Evolutionary conservation across 2,113 vertebrate genomes (phyloP), one percentile per base, ranked within the genome.

Genomic region (Osmerus eperlanus): DNA sequence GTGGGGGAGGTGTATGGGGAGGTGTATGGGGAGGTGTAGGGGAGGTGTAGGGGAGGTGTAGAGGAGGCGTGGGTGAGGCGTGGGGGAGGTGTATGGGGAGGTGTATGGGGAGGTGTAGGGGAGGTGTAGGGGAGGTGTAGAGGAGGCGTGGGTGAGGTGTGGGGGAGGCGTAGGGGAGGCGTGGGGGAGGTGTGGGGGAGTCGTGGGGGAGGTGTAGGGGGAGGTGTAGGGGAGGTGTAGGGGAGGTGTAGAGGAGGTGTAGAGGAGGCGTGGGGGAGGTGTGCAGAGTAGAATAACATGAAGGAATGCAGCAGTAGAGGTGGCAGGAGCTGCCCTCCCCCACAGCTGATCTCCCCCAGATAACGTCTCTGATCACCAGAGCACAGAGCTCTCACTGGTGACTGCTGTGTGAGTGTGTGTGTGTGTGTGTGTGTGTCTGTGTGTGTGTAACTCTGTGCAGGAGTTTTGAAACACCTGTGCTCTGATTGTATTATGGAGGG

Each of bases 271-370:
- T 3, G 21, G 51, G 18, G 67, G 52, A 68, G 68, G 51, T 66
- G 67, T 51, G 74, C 72, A 73, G 83, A 77, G 78, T 90, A 85
- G 83, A 88, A 89, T 92, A 89, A 90, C 91, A 88, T 79, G 65
- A 69, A 89, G 88, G 91, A 91, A 92, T 91, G 90, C 82, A 79
- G 83, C 78, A 74, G 82, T 83, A 88, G 86, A 82, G 80, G 87
- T 83, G 87, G 84, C 84, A 75, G 76, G 41, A 85, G 83, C 83
- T 87, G 86, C 86, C 78, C 83, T 72, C 83, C 85, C 81, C 72
- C 61, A 83, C 86, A 91, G 85, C 87, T 85, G 86, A 91, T 90
- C 83, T 84, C 78, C 81, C 83, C 52, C 62, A 81, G 85, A 87
- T 87, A 87, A 85, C 66, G 52, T 75, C 78, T 74, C 41, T 75